These are phyloP conservation scores for Patella pellucida DNA, from an alignment of 2,888 invertebrate species.

Conservation along the genomic window DNA sequence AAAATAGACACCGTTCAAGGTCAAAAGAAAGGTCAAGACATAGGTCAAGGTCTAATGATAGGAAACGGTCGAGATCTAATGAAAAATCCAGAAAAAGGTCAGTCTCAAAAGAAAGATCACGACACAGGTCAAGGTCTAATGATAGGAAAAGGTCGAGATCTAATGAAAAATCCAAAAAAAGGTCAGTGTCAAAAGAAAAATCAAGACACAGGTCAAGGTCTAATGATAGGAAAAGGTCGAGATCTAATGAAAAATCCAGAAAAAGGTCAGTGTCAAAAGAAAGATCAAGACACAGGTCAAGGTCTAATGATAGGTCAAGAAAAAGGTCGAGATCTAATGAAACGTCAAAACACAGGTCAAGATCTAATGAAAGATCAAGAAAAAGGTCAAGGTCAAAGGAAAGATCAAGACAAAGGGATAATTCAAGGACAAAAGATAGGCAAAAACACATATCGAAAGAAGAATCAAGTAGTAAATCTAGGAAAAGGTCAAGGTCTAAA, in stretches of 20 bases:
- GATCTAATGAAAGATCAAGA: conserved; percentile 15
- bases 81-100: too few relatives aligned
- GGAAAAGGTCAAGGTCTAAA: conserved; percentile 20
- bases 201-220: conserved; percentile 13
- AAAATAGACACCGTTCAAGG: conserved; percentile 28
- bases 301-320: conserved; percentile 4
- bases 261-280: conserved; percentile 20
- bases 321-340: not conserved
- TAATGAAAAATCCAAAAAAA: too few relatives aligned
- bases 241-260: conserved; percentile 47
- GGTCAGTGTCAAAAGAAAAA: too few relatives aligned
- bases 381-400: conserved; percentile 10
- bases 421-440: not conserved
- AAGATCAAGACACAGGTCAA: conserved; percentile 20
- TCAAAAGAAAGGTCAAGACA: conserved; percentile 28
- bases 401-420: conserved; percentile 7
- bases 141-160: too few relatives aligned
- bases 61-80: too few relatives aligned
- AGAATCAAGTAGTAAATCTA: conserved; percentile 16
- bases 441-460: not conserved
- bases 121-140: too few relatives aligned
- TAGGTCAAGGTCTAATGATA: too few relatives aligned
- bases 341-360: conserved; percentile 13
- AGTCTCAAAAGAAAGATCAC: too few relatives aligned
- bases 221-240: conserved; percentile 13